Conservation (phyloP, 1,140 invertebrate species). For the Drosophila malerkotliana region DNA sequence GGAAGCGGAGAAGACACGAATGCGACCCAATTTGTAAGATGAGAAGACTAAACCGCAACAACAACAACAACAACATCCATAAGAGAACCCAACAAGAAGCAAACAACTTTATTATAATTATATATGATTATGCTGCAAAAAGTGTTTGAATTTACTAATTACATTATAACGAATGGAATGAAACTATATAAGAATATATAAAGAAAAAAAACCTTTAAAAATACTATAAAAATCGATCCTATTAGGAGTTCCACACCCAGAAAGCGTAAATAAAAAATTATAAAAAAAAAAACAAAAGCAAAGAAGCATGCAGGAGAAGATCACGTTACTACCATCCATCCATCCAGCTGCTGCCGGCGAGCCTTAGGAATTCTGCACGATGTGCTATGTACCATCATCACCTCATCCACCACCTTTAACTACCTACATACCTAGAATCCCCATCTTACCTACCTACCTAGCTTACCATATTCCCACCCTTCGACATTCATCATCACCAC, state of each 20-base stretch:
- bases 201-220: slow-evolving; percentile 54
- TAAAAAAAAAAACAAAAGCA: slow-evolving; percentile 24
- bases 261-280: slow-evolving; percentile 43
- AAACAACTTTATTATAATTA: slow-evolving; percentile 52
- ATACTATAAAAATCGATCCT: slow-evolving; percentile 69
- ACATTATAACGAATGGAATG: slow-evolving; percentile 75
- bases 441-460: slow-evolving; percentile 9
- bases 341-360: slow-evolving; percentile 72
- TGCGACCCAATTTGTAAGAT: slow-evolving; percentile 52
- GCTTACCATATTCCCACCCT: slow-evolving; percentile 2
- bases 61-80: slow-evolving; percentile 57
- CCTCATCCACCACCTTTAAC: slow-evolving; percentile 1
- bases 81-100: slow-evolving; percentile 50
- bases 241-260: slow-evolving; percentile 71
- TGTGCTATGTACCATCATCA: slow-evolving; percentile 19
- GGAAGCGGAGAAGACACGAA: slow-evolving; percentile 41
- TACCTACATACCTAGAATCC: slow-evolving; percentile 14
- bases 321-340: slow-evolving; percentile 45
- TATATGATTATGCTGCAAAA: slow-evolving; percentile 69
- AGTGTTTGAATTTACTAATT: slow-evolving; percentile 82
- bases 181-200: slow-evolving; percentile 82
- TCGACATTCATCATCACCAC: slow-evolving; percentile 31
- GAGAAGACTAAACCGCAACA: slow-evolving; percentile 60
- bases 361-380: slow-evolving; percentile 63
- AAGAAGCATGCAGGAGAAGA: slow-evolving; percentile 46